These are phyloP conservation scores for Sebastes vulpes DNA, from an alignment of 2,797 vertebrate species.

Conservation along the genomic window DNA sequence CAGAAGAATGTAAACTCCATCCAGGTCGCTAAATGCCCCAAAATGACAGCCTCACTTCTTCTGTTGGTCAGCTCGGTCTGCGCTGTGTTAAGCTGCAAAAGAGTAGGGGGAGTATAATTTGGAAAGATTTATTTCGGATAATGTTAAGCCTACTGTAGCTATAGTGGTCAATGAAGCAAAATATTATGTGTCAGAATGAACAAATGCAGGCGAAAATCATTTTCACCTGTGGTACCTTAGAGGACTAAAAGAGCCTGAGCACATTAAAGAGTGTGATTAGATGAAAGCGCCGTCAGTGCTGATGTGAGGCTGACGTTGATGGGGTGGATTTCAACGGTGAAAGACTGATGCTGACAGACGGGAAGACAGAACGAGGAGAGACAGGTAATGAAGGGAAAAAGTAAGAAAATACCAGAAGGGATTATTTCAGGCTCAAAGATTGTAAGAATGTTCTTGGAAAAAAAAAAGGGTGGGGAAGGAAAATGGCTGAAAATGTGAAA, in stretches of 20 bases:
- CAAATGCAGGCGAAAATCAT: conserved; percentile 48
- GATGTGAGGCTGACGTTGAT: conserved; percentile 61
- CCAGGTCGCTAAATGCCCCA: not conserved
- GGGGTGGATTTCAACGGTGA: conserved; percentile 27
- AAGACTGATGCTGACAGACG: conserved; percentile 52
- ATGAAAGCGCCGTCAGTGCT: conserved; percentile 56
- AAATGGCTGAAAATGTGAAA: conserved; percentile 42
- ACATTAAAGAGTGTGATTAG: conserved; percentile 59
- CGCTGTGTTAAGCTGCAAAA: not conserved
- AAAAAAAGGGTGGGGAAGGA: not conserved
- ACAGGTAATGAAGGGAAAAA: conserved; percentile 43
- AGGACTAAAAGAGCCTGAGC: conserved; percentile 24
- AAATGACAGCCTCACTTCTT: not conserved
- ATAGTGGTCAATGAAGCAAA: conserved; percentile 50
- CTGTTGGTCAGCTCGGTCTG: not conserved
- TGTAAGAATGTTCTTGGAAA: not conserved
- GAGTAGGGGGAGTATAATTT: not conserved
- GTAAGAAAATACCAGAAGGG: conserved; percentile 25
- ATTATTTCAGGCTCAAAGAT: conserved; percentile 41
- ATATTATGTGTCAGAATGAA: conserved; percentile 62
- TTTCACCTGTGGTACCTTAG: conserved; percentile 27
- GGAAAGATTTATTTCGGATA: conserved; percentile 32
- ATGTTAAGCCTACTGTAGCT: conserved; percentile 23
- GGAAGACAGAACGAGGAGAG: conserved; percentile 21
- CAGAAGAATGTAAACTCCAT: not conserved